A percentile compares a stretch with the other conserved stretches of the same genome.
phyloP scores from a whole-genome alignment of 2,113 vertebrate genomes.

The Melanotaenia duboulayi region DNA sequence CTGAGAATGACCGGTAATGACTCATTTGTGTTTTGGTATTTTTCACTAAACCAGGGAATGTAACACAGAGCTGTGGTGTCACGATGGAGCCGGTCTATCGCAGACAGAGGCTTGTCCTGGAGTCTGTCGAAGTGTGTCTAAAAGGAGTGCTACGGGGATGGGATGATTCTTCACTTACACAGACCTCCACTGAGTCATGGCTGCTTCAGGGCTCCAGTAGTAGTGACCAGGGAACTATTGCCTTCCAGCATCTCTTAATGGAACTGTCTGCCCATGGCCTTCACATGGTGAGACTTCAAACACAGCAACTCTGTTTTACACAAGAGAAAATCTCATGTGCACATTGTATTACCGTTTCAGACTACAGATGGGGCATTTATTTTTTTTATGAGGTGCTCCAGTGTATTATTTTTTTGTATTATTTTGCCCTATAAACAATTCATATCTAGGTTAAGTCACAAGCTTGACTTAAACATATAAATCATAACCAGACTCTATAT shows the following conservation, averaged over 20 bases:
- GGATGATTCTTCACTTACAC: constrained; percentile 68
- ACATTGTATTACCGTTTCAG: not conserved
- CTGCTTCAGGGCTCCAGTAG: constrained; percentile 73
- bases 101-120: constrained; percentile 78
- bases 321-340: not conserved
- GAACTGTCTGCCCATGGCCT: constrained; percentile 74
- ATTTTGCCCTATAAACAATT: too few species aligned
- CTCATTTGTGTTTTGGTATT: constrained; percentile 11
- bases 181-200: constrained; percentile 85
- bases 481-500: too few species aligned
- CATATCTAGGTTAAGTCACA: too few species aligned
- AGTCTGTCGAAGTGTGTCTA: constrained; percentile 82
- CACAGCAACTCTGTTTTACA: not conserved
- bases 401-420: too few species aligned
- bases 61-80: constrained; percentile 80
- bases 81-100: constrained; percentile 84
- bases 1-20: not conserved
- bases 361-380: too few species aligned
- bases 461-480: too few species aligned
- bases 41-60: constrained; percentile 50
- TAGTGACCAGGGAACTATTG: constrained; percentile 15
- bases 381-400: too few species aligned
- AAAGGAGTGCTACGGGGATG: constrained; percentile 81
- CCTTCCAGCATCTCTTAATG: constrained; percentile 81
- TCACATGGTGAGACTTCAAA: constrained; percentile 84